Base-by-base conservation (phyloP, 1,140 invertebrate genomes). In the Thaumatotibia leucotreta region DNA sequence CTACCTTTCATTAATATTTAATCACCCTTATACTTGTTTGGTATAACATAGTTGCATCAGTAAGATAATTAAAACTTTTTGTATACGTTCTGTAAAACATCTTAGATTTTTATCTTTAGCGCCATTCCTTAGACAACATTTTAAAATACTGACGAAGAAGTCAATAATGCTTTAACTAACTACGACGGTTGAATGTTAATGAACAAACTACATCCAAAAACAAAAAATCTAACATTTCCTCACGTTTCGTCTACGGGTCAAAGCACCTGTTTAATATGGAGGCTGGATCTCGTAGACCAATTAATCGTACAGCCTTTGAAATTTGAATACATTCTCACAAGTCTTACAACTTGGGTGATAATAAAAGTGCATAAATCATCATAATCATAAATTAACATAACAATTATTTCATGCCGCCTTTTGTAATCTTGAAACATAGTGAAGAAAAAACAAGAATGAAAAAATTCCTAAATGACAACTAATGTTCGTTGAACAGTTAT, bases 221-320 rank as follows among this genome's bases (percentile, higher is more conserved):
- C 29, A 63, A 52, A 58, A 70, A 61, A 64, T 77, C 73, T 63
- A 45, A 49, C 81, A 84, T 86, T 70, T 69, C 73, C 74, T 24
- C 77, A 82, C 83, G 82, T 84, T 83, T 68, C 68, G 32, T 49
- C n/a, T 62, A 61, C 24, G 65, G 83, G 79, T 85, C 81, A 82
- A 74, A 83, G 80, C 76, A 79, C 83, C 79, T 84, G 69, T 81
- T 86, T 82, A 83, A 75, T 84, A 83, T 85, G 85, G 78, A 76
- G 63, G 72, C 68, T 72, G 71, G 74, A 76, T 76, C 70, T 64
- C 72, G 54, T 68, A 66, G 76, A 78, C 76, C 80, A 88, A 88
- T 86, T 86, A 88, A 83, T 86, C 75, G 79, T 74, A 76, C 74
- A 75, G 52, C 64, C 68, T 65, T 68, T 70, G 66, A 75, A 72